These are phyloP conservation scores for Pogonocichla stellata DNA, from an alignment of 2,113 vertebrate species.

Conservation along the genomic window DNA sequence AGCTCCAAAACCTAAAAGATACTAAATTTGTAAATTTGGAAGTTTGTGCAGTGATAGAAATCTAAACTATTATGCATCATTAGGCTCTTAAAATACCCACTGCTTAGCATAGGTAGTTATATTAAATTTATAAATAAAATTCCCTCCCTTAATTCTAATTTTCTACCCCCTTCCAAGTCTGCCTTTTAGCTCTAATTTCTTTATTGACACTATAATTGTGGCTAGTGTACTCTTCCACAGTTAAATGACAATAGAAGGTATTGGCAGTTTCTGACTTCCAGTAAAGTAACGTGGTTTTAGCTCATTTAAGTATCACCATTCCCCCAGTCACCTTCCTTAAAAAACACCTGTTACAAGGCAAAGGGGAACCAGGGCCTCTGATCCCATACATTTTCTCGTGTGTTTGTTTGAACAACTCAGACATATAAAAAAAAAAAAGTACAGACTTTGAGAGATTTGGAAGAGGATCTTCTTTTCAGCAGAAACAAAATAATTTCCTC, in stretches of 20 bases:
- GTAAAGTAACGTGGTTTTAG: not conserved
- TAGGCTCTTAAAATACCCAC: not conserved
- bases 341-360: not conserved
- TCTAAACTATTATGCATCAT: not conserved
- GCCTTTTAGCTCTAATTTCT: not conserved
- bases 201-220: not conserved
- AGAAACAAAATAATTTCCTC: not conserved
- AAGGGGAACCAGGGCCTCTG: not conserved
- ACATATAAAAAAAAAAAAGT: not conserved
- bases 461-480: not conserved
- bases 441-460: not conserved
- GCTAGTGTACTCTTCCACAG: not conserved
- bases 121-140: not conserved
- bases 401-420: not conserved
- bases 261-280: not conserved
- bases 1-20: not conserved
- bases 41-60: not conserved
- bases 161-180: not conserved
- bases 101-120: not conserved
- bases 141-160: not conserved
- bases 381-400: not conserved
- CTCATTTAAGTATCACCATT: not conserved
- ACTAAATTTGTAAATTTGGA: not conserved
- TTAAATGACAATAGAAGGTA: not conserved
- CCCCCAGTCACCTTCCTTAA: not conserved